Conservation (phyloP, 2,888 invertebrate genomes). For the Chouioia cunea region DNA sequence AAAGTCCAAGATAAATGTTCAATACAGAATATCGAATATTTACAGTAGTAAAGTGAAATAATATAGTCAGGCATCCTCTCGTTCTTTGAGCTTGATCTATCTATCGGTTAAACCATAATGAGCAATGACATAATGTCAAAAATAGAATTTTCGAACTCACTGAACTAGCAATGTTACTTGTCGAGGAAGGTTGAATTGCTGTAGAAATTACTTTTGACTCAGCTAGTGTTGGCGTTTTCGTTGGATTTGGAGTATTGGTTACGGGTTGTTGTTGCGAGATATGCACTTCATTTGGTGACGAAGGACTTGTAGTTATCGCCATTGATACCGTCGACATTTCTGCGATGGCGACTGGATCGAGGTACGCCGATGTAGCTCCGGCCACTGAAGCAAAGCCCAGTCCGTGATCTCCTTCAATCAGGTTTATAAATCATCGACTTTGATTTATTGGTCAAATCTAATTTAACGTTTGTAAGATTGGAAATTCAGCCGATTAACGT, state of each 20-base stretch:
- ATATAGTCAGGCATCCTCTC: too few species aligned
- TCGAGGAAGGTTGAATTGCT: slow-evolving; percentile 3
- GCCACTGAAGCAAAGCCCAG: slow-evolving; percentile 48
- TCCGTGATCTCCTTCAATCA: slow-evolving; percentile 53
- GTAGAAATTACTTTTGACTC: slow-evolving; percentile 28
- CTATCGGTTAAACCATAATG: too few species aligned
- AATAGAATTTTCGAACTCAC: not conserved
- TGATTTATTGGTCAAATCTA: slow-evolving; percentile 5
- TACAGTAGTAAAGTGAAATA: too few species aligned
- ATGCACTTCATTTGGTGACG: slow-evolving; percentile 30
- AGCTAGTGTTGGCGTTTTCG: slow-evolving; percentile 45
- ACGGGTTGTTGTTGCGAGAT: slow-evolving; percentile 21
- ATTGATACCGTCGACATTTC: slow-evolving; percentile 27
- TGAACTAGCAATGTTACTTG: not conserved
- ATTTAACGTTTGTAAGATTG: slow-evolving; percentile 15
- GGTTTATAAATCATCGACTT: slow-evolving; percentile 24
- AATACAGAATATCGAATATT: too few species aligned
- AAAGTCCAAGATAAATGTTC: too few species aligned
- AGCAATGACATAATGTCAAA: too few species aligned
- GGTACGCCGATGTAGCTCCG: slow-evolving; percentile 39
- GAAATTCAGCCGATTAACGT: slow-evolving; percentile 1
- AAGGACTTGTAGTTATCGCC: slow-evolving; percentile 31
- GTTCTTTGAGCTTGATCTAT: too few species aligned
- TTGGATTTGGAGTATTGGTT: slow-evolving; percentile 29
- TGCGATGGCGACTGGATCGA: slow-evolving; percentile 39